These are phyloP conservation scores for Antechinus flavipes DNA, from an alignment of 2,113 vertebrate species.

Conservation along the genomic window DNA sequence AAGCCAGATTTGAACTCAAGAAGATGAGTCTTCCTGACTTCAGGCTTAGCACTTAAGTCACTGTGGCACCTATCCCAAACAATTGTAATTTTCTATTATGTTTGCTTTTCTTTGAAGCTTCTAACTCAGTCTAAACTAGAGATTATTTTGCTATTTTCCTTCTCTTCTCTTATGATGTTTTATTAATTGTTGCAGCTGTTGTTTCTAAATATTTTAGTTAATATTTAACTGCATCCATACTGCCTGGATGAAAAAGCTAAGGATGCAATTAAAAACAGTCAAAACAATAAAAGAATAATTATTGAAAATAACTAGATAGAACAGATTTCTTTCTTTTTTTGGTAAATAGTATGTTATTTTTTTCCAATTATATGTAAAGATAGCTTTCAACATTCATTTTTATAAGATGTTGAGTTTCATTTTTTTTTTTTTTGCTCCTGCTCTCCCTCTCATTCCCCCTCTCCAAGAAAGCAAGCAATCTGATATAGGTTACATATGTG, in stretches of 20 bases:
- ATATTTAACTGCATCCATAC: conserved; percentile 34
- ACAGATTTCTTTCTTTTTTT: background rate
- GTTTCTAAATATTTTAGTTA: conserved; percentile 62
- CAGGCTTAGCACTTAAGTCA: background rate
- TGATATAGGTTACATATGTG: too few species aligned
- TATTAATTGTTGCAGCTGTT: conserved; percentile 56
- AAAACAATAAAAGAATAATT: conserved; percentile 47
- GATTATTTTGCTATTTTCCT: conserved; percentile 24
- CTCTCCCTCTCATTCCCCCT: too few species aligned
- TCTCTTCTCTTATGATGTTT: conserved; percentile 25
- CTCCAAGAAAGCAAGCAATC: too few species aligned
- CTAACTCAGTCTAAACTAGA: background rate
- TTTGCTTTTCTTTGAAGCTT: background rate
- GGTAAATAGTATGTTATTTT: too few species aligned
- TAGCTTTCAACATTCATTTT: too few species aligned
- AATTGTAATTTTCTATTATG: background rate
- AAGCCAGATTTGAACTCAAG: background rate
- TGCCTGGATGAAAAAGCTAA: conserved; percentile 46
- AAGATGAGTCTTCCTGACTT: background rate
- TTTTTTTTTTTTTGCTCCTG: too few species aligned
- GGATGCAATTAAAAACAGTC: conserved; percentile 47
- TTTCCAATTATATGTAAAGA: too few species aligned
- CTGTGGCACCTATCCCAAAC: background rate
- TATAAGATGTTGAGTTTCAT: too few species aligned
- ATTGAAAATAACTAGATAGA: conserved; percentile 34